phyloP scores from a whole-genome alignment of 1,140 invertebrate species.

The Paracyclopina nana region DNA sequence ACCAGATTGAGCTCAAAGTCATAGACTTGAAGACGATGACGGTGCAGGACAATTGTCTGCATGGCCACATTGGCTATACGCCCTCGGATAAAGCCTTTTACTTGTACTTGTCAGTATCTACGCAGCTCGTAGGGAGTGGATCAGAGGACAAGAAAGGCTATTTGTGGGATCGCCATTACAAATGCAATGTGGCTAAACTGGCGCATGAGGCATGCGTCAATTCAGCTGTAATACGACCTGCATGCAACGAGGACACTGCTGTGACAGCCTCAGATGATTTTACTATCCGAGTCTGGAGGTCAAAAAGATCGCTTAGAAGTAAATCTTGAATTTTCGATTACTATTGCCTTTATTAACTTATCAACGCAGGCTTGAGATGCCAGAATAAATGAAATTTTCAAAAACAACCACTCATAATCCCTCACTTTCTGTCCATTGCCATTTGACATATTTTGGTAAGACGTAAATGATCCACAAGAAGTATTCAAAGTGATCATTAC shows the following conservation, averaged over 20 bases:
- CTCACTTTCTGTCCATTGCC: too few relatives aligned
- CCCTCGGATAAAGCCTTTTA: slow-evolving; percentile 73
- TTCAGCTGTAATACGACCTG: slow-evolving; percentile 65
- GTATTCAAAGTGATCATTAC: too few relatives aligned
- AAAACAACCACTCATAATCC: too few relatives aligned
- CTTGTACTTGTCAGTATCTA: slow-evolving; percentile 62
- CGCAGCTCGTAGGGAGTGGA: slow-evolving; percentile 41
- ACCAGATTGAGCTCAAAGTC: slow-evolving; percentile 39
- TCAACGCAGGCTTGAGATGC: too few relatives aligned
- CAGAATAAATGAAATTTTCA: too few relatives aligned
- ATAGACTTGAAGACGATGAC: neutral
- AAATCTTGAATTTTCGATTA: too few relatives aligned
- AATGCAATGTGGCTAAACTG: slow-evolving; percentile 50
- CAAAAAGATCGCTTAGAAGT: too few relatives aligned
- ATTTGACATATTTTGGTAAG: too few relatives aligned
- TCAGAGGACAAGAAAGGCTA: slow-evolving; percentile 69
- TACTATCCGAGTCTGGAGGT: slow-evolving; percentile 46
- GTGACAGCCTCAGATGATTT: slow-evolving; percentile 70
- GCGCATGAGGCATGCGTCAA: slow-evolving; percentile 65
- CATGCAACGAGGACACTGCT: slow-evolving; percentile 49
- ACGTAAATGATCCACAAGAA: too few relatives aligned
- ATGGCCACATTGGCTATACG: slow-evolving; percentile 60
- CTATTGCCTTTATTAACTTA: too few relatives aligned
- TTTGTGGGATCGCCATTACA: slow-evolving; percentile 68
- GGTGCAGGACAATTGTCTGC: neutral